Conservation (phyloP, 2,113 vertebrate genomes). For the Tauraco erythrolophus region DNA sequence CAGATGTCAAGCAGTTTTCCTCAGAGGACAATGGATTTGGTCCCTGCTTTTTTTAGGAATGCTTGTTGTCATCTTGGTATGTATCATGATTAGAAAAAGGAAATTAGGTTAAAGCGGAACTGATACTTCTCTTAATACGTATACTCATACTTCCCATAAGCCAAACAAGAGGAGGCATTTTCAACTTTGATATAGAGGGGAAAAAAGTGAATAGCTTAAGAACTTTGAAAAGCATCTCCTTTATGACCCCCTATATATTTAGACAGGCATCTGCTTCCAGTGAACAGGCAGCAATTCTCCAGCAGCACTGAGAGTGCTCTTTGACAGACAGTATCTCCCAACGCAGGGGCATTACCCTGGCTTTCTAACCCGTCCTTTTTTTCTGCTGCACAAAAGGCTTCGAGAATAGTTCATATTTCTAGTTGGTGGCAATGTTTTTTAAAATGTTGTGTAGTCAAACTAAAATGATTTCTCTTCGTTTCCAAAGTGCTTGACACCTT, state of each 20-base stretch:
- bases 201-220: neutral
- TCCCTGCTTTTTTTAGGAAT: neutral
- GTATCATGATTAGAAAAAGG: neutral
- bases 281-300: neutral
- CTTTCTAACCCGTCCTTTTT: neutral
- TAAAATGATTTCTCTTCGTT: neutral
- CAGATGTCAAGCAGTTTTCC: neutral
- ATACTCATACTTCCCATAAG: neutral
- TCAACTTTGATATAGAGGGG: neutral
- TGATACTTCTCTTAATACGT: neutral
- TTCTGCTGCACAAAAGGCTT: neutral
- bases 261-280: neutral
- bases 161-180: slow-evolving; percentile 39
- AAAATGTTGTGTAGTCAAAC: neutral
- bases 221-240: neutral
- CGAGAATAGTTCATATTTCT: neutral
- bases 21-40: neutral
- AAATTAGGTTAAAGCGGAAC: neutral
- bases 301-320: neutral
- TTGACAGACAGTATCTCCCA: neutral
- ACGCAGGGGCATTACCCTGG: neutral
- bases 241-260: neutral
- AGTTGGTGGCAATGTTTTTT: neutral
- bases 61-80: neutral
- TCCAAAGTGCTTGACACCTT: neutral